Base-by-base conservation (phyloP, 2,113 vertebrate species). In the Grus americana region DNA sequence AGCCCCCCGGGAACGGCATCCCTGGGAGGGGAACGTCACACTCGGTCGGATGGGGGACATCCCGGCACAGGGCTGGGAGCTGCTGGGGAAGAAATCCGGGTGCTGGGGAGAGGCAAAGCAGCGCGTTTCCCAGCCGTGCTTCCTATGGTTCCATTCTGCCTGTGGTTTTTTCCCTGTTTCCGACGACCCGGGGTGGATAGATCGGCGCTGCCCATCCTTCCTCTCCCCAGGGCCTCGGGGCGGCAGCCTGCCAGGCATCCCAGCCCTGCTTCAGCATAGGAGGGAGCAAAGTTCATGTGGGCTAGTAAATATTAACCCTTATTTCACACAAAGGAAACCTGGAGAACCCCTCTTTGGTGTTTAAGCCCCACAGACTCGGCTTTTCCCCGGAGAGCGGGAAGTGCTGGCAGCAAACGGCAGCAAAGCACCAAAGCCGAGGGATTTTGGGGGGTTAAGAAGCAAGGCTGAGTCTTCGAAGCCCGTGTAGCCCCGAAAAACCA, bases 211-310 rank as follows among this genome's bases (percentile, higher is more conserved):
- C 54, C 21, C 54, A 30, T 76, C 52, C 58, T 62, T 54, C 34
- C 54, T 32, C 63, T 52, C 68, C 47, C 58, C 18, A 2, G 42
- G 47, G 52, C 16, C 54, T 12, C 9, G 11, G 66, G 88, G 73
- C 12, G n/a, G 81, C 42, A 58, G 54, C 49, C 58, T 6, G 75
- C 58, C 27, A 38, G 34, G 18, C 62, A 27, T 9, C 76, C 38
- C 49, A 65, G 24, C 15, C 54, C 3, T 15, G 36, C 65, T 71
- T 70, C 26, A 84, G 73, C 71, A 57, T 4, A 52, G 46, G 0
- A 49, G 66, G 57, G 87, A 90, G 70, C 79, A 87, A 93, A 93
- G 94, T 88, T 87, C 94, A 70, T 2, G 26, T 44, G 32, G 57
- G 27, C 0, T 0, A 59, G 78, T 79, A 75, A 91, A 88, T 79